Percentiles rank a stretch among this genome's conserved stretches.
Evolutionary conservation across 1,140 invertebrate genomes (phyloP).

Genomic region (Pseudomyrmex concolor): DNA sequence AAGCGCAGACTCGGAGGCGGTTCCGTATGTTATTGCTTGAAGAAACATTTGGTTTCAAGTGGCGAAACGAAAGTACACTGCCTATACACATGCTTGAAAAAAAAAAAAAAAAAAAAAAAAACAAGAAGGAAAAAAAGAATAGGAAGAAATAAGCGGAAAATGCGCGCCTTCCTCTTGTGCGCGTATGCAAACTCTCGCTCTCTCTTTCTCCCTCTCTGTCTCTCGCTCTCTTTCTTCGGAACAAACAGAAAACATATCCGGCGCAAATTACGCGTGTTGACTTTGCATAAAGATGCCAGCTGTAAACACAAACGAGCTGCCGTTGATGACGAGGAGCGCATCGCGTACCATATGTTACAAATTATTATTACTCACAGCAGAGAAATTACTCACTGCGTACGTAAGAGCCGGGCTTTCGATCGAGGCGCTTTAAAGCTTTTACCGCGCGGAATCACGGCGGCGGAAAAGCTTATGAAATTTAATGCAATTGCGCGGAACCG

Average conservation of each 20-base stretch:
- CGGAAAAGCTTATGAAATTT: slow-evolving; percentile 62
- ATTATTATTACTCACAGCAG: background rate
- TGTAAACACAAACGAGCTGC: background rate
- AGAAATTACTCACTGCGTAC: slow-evolving; percentile 13
- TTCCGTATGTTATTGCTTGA: slow-evolving; percentile 45
- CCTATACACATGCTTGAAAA: background rate
- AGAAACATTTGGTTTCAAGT: slow-evolving; percentile 53
- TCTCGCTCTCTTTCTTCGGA: background rate
- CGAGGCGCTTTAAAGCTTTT: slow-evolving; percentile 50
- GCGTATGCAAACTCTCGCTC: background rate
- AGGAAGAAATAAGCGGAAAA: slow-evolving; percentile 3
- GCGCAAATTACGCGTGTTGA: slow-evolving; percentile 20
- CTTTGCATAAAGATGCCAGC: slow-evolving; percentile 18
- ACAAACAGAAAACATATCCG: background rate
- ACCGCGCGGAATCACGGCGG: slow-evolving; percentile 29
- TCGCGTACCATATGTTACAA: background rate
- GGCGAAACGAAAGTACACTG: background rate
- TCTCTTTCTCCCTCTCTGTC: too few relatives aligned
- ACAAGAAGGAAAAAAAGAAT: background rate
- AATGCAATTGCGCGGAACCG: slow-evolving; percentile 57
- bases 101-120: too few relatives aligned
- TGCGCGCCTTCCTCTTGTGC: background rate
- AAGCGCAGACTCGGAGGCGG: slow-evolving; percentile 9
- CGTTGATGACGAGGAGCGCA: background rate
- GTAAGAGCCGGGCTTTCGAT: background rate